Evolutionary conservation across 1,140 invertebrate genomes (phyloP).

Genomic region (Saccostrea echinata): DNA sequence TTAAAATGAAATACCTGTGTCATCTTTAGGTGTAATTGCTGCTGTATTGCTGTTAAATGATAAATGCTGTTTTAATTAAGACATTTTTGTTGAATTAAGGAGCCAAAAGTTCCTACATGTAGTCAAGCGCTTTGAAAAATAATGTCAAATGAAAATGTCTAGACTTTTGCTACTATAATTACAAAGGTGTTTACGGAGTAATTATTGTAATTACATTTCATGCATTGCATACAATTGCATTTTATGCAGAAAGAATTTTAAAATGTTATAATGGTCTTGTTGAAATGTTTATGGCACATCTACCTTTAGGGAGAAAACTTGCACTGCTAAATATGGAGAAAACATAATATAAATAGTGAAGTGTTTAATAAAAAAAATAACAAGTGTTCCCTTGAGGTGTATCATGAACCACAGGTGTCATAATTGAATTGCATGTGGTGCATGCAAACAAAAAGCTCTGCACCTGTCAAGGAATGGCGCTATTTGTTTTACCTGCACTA

Average conservation of each 20-base stretch:
- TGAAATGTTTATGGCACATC: background rate
- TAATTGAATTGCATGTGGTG: background rate
- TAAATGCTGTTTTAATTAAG: background rate
- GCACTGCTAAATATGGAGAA: background rate
- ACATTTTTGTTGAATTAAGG: background rate
- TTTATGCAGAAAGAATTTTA: background rate
- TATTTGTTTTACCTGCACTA: conserved; percentile 23
- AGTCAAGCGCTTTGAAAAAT: no score
- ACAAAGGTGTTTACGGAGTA: background rate
- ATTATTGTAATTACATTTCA: background rate
- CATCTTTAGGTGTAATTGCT: background rate
- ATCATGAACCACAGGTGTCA: background rate
- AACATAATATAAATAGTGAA: background rate
- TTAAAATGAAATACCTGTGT: background rate
- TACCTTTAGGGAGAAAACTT: background rate
- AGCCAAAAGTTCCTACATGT: background rate
- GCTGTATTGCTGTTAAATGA: no score
- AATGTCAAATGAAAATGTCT: background rate
- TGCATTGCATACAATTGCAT: background rate
- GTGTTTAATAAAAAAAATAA: background rate
- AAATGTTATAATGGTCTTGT: no score
- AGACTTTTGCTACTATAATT: background rate
- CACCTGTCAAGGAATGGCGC: background rate
- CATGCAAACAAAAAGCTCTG: conserved; percentile 8
- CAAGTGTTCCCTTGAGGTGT: background rate